Percentiles rank a stretch among this genome's conserved stretches.
Evolutionary conservation across 2,113 vertebrate species (phyloP).

Genomic region (Micronisus gabar): DNA sequence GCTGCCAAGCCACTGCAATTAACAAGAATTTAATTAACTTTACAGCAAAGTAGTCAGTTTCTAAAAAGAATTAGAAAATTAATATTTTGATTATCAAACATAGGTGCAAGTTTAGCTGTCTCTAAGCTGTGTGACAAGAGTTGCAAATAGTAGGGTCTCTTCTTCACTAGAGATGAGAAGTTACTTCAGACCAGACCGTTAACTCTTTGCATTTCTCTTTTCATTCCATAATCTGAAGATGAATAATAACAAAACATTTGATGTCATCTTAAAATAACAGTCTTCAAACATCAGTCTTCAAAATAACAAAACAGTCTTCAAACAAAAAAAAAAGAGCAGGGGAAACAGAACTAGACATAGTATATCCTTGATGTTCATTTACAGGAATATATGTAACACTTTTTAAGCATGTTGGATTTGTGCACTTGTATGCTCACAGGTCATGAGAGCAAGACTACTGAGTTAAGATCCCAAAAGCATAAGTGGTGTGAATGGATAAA

Average conservation of each 20-base stretch:
- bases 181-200: neutral
- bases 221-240: neutral
- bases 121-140: neutral
- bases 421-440: neutral
- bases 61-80: neutral
- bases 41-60: neutral
- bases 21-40: conserved; percentile 73
- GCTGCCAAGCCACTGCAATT: conserved; percentile 93
- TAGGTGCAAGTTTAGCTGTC: neutral
- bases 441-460: neutral
- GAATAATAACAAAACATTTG: neutral
- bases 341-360: neutral
- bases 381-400: neutral
- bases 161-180: neutral
- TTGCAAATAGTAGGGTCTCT: neutral
- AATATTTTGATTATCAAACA: neutral
- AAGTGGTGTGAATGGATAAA: neutral
- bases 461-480: neutral
- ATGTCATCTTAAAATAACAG: neutral
- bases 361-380: neutral
- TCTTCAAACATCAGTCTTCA: neutral
- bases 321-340: neutral
- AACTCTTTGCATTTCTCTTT: neutral
- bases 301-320: neutral
- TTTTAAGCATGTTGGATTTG: neutral